Base-by-base conservation (phyloP, 2,797 vertebrate genomes). In the Scleropages formosus region DNA sequence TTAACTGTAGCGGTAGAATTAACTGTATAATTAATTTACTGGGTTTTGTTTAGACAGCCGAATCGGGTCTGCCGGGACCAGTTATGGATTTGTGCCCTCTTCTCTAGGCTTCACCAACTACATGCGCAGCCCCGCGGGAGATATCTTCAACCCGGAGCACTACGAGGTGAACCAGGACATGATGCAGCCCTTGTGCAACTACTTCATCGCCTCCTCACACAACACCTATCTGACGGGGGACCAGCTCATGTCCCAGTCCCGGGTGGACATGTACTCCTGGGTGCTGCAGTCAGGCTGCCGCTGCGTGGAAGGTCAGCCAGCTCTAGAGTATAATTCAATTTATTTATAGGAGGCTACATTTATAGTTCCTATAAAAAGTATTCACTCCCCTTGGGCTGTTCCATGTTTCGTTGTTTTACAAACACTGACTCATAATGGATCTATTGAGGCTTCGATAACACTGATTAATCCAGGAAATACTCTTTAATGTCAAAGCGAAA, bases 171-270 rank as follows among this genome's bases (percentile, higher is more conserved):
- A 86, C 85, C 96, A 99, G 88, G 96, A 99, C 84, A 98, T 99
- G 98, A 93, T 83, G 0, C 93, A 84, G 73, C 94, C 97, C 0
- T 87, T 99, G 79, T 97, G 94, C 82, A 92, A 96, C 86, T 99
- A 99, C 80, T 99, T 97, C 85, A 96, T 99, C 75, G 94, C 97
- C 78, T 98, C 98, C 0, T 99, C 98, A 59, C 98, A 99, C 87
- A 99, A 99, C 90, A 99, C 98, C 78, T 99, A 99, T 91, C 94
- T 99, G 87, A 95, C 92, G 92, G 98, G 98, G 0, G 98, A 99
- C 91, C 98, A 99, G 87, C 93, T 99, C 80, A 96, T 96, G 94
- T 99, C 98, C 53, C 98, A 99, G 89, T 99, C 97, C 10, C 89
- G 98, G 56, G 96, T 94, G 58, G 97, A 99, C 88, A 99, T 99